Base-by-base conservation (phyloP, 1,140 invertebrate species). In the Colletes gigas region DNA sequence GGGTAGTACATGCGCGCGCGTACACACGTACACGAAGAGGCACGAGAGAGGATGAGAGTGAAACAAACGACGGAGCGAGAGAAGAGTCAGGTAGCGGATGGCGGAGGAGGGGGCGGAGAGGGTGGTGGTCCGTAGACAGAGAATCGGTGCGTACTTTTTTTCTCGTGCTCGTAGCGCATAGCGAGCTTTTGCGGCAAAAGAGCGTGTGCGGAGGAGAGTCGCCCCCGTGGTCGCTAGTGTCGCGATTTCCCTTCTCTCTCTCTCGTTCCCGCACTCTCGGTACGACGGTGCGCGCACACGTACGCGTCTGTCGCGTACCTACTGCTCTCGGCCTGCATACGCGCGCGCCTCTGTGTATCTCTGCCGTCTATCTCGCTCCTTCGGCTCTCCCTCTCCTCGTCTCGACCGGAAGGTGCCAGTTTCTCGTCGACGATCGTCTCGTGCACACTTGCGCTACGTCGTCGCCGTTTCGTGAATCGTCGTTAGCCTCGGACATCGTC, bases 341-440 rank as follows among this genome's bases (percentile, higher is more conserved):
- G 55, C 57, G 66, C 78, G 62, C 63, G 74, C 67, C 71, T 59
- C 30, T 81, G 63, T 79, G 63, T 83, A 47, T 81, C 78, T 78
- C 73, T 21, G 65, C 21, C 47, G 15, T 67, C 79, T 72, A 12
- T 88, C 85, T 87, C 68, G 66, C 74, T 74, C 65, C 70, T 52
- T 21, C 47, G 63, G 55, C 44, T 72, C 66, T 59, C 72, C 66
- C 78, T 82, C 76, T 63, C 69, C 67, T 82, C 83, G 85, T 90
- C 88, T 85, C 89, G 88, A 90, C 91, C 90, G 90, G 90, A 91
- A 91, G 90, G 89, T 91, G 90, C 90, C 91, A 92, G 91, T 92
- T 91, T 91, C 90, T 91, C 90, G 83, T 90, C 88, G 84, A 88
- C 88, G 83, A 88, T 90, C 88, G 88, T 88, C 87, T 88, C 85